Conservation (phyloP, 2,888 invertebrate genomes). For the Diogma glabrata region DNA sequence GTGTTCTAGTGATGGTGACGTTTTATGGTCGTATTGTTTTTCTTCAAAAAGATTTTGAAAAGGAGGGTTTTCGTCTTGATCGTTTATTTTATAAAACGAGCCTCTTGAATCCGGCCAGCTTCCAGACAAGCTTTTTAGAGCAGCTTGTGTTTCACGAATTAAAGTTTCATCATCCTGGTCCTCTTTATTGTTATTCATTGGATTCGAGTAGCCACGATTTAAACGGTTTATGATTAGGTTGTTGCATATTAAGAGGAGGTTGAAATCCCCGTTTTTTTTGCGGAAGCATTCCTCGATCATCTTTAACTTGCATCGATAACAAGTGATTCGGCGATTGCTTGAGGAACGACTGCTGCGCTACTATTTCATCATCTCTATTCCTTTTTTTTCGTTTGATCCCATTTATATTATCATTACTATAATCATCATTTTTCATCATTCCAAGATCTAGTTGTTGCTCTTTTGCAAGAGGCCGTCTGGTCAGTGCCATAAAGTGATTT, state of each 20-base stretch:
- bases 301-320: conserved; percentile 15
- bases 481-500: conserved; percentile 35
- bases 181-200: conserved; percentile 26
- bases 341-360: conserved; percentile 11
- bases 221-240: conserved; percentile 1
- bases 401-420: conserved; percentile 31
- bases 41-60: conserved; percentile 79
- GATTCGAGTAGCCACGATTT: no score
- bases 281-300: conserved; percentile 26
- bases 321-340: conserved; percentile 9
- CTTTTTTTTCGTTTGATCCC: conserved; percentile 36
- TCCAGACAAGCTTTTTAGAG: conserved; percentile 74
- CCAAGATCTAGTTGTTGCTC: conserved; percentile 25
- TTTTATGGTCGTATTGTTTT: conserved; percentile 52
- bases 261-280: conserved; percentile 32
- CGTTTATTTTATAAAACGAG: conserved; percentile 49
- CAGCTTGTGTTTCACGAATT: conserved; percentile 79
- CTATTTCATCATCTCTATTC: conserved; percentile 32
- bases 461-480: conserved; percentile 35
- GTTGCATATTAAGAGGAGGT: conserved; percentile 8
- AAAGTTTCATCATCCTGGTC: conserved; percentile 68
- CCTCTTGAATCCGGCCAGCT: conserved; percentile 66
- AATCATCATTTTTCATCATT: conserved; percentile 23
- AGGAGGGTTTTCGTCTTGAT: conserved; percentile 65
- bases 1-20: conserved; percentile 43